Base-by-base conservation (phyloP, 1,140 invertebrate species). In the Drosophila tropicalis region DNA sequence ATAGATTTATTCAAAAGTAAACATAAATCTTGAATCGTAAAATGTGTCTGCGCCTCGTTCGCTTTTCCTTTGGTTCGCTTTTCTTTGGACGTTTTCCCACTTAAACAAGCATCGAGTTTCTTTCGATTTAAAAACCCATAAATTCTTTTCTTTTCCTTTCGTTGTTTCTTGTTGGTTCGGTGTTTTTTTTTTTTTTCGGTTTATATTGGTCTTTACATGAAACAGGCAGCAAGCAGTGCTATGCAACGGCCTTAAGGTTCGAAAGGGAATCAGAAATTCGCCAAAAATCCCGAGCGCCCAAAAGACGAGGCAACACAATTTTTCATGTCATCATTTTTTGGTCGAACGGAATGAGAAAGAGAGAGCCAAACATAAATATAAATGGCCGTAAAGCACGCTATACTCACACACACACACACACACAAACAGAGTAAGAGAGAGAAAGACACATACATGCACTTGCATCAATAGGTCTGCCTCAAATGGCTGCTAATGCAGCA, bases 111-210 rank as follows among this genome's bases (percentile, higher is more conserved):
- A 78, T 81, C 75, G 70, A 89, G 89, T 84, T 89, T 89, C 77
- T 81, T 89, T 89, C 81, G 81, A 89, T 89, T 89, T 89, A 84
- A 89, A 84, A 84, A 67, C 58, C 77, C 77, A 89, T 89, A 89
- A 84, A 89, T 84, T 89, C 47, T 44, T 62, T 66, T 75, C 57
- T 72, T 65, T 75, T 75, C 72, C 64, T 51, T 51, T 51, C 29
- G 29, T 29, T 29, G 29, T 29, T 29, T 29, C 29, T 29, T 29
- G 29, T 29, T 29, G 25, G 29, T 29, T 29, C 41, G 7, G 22
- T 25, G 0, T 47, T 47, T 47, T 19, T 17, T 47, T 19, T 17
- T 47, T 9, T 17, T 47, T 0, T 19, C n/a, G 17, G 17, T 51
- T 22, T 22, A 19, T 58, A 25, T 19, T 36, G 56, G 55, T 34